Conservation (phyloP, 2,113 vertebrate genomes). For the Chinchilla lanigera region DNA sequence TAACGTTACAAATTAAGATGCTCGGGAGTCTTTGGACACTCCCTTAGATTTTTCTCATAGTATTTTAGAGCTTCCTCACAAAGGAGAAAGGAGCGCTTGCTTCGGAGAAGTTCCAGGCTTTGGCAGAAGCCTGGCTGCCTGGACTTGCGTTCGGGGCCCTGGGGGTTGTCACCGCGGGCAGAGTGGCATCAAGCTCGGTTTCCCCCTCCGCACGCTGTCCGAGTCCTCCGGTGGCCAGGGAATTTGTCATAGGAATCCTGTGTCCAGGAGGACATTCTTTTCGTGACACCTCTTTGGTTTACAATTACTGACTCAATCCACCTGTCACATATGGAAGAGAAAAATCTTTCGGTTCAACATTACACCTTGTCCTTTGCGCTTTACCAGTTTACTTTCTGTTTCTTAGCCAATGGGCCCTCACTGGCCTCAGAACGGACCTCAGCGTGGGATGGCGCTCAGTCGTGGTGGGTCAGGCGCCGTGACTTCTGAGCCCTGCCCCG, state of each 20-base stretch:
- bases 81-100: too few species aligned
- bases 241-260: neutral
- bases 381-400: neutral
- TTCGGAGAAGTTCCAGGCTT: neutral
- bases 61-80: neutral
- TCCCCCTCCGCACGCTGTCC: fast-evolving
- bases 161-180: fast-evolving
- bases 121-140: fast-evolving
- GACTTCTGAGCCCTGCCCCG: neutral
- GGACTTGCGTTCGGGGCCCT: neutral
- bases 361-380: neutral
- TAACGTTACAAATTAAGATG: neutral
- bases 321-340: neutral
- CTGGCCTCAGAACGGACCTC: neutral
- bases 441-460: neutral
- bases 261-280: neutral
- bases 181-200: fast-evolving
- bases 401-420: neutral
- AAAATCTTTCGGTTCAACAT: neutral
- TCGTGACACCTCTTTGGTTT: too few species aligned
- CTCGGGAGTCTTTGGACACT: neutral
- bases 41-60: neutral
- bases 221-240: neutral
- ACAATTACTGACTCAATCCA: neutral
- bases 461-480: too few species aligned